phyloP scores from a whole-genome alignment of 2,888 invertebrate species.

The Anthrax anthrax region DNA sequence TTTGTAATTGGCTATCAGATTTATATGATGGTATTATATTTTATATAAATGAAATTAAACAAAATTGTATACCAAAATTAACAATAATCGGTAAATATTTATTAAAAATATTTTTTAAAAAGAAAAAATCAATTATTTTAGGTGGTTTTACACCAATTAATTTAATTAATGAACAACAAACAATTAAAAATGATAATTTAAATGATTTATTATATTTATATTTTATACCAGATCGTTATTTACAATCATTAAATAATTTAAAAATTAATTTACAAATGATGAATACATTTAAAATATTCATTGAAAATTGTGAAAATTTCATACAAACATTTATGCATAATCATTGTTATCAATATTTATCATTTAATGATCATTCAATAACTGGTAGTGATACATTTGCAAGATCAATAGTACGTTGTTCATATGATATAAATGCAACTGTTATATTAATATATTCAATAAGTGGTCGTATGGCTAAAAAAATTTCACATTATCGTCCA shows the following conservation, averaged over 20 bases:
- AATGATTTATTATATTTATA: not conserved
- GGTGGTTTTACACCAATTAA: not conserved
- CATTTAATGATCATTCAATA: too few relatives aligned
- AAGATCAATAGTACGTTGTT: slow-evolving; percentile 19
- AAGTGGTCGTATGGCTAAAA: slow-evolving; percentile 23
- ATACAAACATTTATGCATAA: not conserved
- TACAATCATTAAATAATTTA: not conserved
- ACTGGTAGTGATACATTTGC: slow-evolving; percentile 10
- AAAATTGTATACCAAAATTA: not conserved
- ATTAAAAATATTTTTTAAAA: not conserved
- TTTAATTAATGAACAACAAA: not conserved
- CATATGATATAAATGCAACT: slow-evolving; percentile 20
- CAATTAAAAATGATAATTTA: not conserved
- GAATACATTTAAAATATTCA: not conserved
- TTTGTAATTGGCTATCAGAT: slow-evolving; percentile 1
- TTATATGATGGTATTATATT: slow-evolving; percentile 3
- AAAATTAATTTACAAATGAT: not conserved
- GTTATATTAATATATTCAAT: slow-evolving; percentile 23
- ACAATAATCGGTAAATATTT: not conserved
- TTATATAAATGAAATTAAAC: not conserved
- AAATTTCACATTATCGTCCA: slow-evolving; percentile 27
- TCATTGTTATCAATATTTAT: not conserved
- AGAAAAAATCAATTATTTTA: slow-evolving; percentile 1
- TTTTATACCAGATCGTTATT: not conserved
- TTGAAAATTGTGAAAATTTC: not conserved